Evolutionary conservation across 2,888 invertebrate genomes (phyloP).

Genomic region (Eucriotettix oculatus): DNA sequence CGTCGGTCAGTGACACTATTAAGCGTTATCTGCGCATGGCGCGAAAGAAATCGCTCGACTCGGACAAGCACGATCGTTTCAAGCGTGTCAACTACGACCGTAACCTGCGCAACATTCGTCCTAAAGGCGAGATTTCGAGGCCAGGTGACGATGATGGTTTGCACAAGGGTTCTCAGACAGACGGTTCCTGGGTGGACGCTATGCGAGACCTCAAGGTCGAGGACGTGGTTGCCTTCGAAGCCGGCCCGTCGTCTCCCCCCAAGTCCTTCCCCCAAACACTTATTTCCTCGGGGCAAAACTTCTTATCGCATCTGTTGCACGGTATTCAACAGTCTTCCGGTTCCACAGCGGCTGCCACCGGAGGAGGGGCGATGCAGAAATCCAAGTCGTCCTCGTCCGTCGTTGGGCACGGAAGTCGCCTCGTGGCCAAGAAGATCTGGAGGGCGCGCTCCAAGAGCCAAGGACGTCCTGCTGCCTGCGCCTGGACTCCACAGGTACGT

Average conservation of each 20-base stretch:
- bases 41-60: slow-evolving; percentile 69
- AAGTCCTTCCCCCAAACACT: slow-evolving; percentile 20
- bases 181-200: slow-evolving; percentile 51
- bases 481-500: slow-evolving; percentile 75
- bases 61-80: slow-evolving; percentile 63
- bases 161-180: slow-evolving; percentile 60
- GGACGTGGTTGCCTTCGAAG: background rate
- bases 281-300: slow-evolving; percentile 37
- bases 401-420: slow-evolving; percentile 49
- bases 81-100: slow-evolving; percentile 79
- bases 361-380: slow-evolving; percentile 65
- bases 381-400: slow-evolving; percentile 79
- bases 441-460: slow-evolving; percentile 70
- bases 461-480: slow-evolving; percentile 40
- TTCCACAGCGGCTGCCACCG: slow-evolving; percentile 28
- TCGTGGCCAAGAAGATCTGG: slow-evolving; percentile 74
- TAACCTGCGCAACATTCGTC: slow-evolving; percentile 66
- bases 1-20: slow-evolving; percentile 74
- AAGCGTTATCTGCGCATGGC: slow-evolving; percentile 76
- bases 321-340: slow-evolving; percentile 34
- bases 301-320: slow-evolving; percentile 43
- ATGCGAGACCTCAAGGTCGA: slow-evolving; percentile 10
- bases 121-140: slow-evolving; percentile 55
- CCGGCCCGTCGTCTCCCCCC: slow-evolving; percentile 22
- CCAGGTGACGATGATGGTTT: slow-evolving; percentile 63